Evolutionary conservation across 2,888 invertebrate genomes (phyloP), one percentile per base, ranked within the genome.

Genomic region (Cantharis nigra): DNA sequence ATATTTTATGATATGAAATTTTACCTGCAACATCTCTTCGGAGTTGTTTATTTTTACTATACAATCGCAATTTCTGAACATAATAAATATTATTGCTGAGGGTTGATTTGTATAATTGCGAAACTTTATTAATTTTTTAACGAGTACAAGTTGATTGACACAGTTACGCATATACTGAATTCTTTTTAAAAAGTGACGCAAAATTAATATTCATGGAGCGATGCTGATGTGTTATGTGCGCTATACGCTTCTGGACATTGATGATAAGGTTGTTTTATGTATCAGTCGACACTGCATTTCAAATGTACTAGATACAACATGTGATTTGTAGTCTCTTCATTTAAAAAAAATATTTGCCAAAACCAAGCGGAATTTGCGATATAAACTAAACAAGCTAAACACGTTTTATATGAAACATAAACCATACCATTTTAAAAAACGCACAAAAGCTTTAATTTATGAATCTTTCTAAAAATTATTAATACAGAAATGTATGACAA

Each of bases 131-230:
- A 28, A 18, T 64, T 63, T 23, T 72, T 14, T 28, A 72, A 23
- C 30, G 30, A 72, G 30, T 26, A 62, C 16, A 70, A 69, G 33
- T 69, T 26, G 69, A 69, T 73, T 69, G 69, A 73, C 67, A 73
- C 69, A 28, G 62, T 73, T 72, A 63, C 49, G 67, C 69, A 69
- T 62, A 69, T 69, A 30, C 3, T 30, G 69, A 63, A 26, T 49
- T 69, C 26, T 69, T 74, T 63, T 70, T 28, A 71, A 71, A 75
- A 72, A 71, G 49, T 65, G 65, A 65, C 64, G 70, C 67, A 49
- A 75, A 75, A 75, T 75, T 75, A 75, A 75, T 75, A 75, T 75
- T 75, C 75, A 75, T 75, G 67, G 70, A 65, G 75, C 71, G 71
- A 75, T 70, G 70, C 69, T 65, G 74, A 71, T 67, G 71, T 67